Evolutionary conservation across 2,113 vertebrate genomes (phyloP), one percentile per base, ranked within the genome.

Genomic region (Erpornis zantholeuca): DNA sequence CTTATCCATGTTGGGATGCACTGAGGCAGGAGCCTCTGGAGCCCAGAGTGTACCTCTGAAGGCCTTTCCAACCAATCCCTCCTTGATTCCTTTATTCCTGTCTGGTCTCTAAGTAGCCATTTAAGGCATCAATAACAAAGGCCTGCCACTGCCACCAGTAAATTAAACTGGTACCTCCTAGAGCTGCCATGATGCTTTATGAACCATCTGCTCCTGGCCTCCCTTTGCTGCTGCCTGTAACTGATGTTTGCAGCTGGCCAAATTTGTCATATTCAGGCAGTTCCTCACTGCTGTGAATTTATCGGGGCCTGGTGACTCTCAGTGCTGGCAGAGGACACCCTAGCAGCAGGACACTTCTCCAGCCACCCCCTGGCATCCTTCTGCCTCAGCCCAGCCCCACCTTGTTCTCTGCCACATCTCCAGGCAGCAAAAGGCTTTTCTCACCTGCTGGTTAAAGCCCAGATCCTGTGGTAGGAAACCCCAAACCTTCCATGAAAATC

Each of bases 141-240:
- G 28, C 15, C 50, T 38, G 25, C 33, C 70, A 22, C 2, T 70
- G 40, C 31, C 64, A 42, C 42, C 71, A 88, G 56, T 47, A 81
- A 90, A 94, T 84, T 25, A 56, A 88, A 75, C 52, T 31, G 10
- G 47, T 31, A 25, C 24, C 53, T 86, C 50, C 75, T 6, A 42
- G 72, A 66, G 54, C 60, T 7, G 3, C 45, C 3, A 16, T 3
- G 9, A 86, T 38, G 70, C 49, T 92, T 91, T 63, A 65, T 42
- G 56, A 66, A 77, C 92, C 95, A 96, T 82, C 92, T 92, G 96
- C 91, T 80, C 18, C n/a, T 3, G 23, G 19, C 86, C 93, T 33
- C 27, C 40, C 56, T 36, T 29, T 25, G 45, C 85, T 96, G 81
- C 56, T 38, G 63, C 66, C 73, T 40, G 54, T 21, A 35, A 60